Conservation (phyloP, 2,888 invertebrate genomes). For the Melinaea marsaeus region DNA sequence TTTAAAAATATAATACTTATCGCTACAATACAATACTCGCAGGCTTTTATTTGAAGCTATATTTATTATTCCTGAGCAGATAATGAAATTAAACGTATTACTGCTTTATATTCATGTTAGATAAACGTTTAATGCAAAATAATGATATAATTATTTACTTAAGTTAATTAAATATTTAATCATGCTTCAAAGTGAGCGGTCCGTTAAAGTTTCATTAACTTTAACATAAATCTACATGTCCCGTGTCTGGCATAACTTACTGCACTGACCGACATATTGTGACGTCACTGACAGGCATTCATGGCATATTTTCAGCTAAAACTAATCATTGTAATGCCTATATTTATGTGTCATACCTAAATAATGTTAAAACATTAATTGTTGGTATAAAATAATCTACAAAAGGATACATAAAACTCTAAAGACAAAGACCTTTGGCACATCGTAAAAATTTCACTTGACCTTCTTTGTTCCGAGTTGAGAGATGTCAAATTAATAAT, state of each 20-base stretch:
- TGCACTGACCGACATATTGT: constrained; percentile 4
- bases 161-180: constrained; percentile 1
- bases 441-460: constrained; percentile 33
- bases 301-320: not conserved
- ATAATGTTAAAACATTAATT: not conserved
- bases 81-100: no score
- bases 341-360: no score
- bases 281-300: not conserved
- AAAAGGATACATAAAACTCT: constrained; percentile 26
- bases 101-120: no score
- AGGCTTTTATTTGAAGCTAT: no score
- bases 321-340: not conserved
- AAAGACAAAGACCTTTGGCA: constrained; percentile 32
- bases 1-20: not conserved
- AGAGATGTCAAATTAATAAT: constrained; percentile 50
- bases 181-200: not conserved
- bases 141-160: not conserved
- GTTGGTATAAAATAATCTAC: constrained; percentile 7
- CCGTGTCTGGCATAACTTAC: not conserved
- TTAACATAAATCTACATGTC: not conserved
- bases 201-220: constrained; percentile 4
- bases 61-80: no score
- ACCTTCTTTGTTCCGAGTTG: constrained; percentile 35
- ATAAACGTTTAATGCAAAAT: not conserved
- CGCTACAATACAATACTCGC: no score